These are phyloP conservation scores for Bombus waltoni DNA, from an alignment of 1,140 invertebrate species.

Conservation along the genomic window DNA sequence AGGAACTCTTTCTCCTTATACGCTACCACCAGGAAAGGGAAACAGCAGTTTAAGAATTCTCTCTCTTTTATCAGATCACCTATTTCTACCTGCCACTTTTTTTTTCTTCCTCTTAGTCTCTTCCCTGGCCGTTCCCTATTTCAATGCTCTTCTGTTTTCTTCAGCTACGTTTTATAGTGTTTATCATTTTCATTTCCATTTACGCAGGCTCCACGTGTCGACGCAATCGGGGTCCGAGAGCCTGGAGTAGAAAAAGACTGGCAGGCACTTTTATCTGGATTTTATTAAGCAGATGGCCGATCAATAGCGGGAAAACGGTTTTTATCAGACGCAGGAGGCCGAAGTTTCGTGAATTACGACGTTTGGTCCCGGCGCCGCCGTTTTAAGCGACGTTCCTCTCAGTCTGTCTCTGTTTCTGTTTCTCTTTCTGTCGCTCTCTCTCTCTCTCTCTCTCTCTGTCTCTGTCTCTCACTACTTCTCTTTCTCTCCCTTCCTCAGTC, in stretches of 20 bases:
- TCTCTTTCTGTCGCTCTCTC: neutral
- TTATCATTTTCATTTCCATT: slow-evolving; percentile 46
- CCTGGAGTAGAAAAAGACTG: neutral
- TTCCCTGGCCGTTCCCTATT: neutral
- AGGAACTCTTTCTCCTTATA: slow-evolving; percentile 19
- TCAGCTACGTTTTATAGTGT: slow-evolving; percentile 10
- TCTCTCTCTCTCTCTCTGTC: neutral
- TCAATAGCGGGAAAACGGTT: slow-evolving; percentile 62
- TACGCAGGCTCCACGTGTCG: slow-evolving; percentile 17
- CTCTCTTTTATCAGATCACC: neutral
- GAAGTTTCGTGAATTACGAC: slow-evolving; percentile 64
- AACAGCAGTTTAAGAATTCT: slow-evolving; percentile 6
- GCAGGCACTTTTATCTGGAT: slow-evolving; percentile 57
- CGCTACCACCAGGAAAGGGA: neutral
- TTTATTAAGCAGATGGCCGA: slow-evolving; percentile 59
- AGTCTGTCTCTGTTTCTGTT: neutral
- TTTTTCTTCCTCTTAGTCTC: neutral
- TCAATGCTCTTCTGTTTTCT: neutral
- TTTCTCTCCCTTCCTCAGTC: neutral
- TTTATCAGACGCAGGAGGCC: slow-evolving; percentile 49
- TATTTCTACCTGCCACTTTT: neutral
- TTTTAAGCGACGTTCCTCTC: slow-evolving; percentile 29
- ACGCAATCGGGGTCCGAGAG: neutral
- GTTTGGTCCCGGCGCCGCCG: slow-evolving; percentile 22
- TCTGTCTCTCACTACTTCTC: neutral